phyloP scores from a whole-genome alignment of 2,888 invertebrate species.

The Mythimna loreyi region DNA sequence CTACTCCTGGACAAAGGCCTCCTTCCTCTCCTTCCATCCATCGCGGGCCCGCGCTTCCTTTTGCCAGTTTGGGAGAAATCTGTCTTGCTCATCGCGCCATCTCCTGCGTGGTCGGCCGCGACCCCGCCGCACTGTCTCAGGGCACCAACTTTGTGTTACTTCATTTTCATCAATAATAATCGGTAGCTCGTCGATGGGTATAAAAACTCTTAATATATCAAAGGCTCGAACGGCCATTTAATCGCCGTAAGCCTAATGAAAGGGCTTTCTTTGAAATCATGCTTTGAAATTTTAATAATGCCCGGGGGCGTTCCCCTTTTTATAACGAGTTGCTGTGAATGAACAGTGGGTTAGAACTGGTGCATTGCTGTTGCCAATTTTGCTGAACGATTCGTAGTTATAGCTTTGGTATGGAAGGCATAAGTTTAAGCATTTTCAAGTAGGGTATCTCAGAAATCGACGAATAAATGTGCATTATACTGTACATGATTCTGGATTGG shows the following conservation, averaged over 20 bases:
- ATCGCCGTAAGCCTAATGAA: conserved; percentile 65
- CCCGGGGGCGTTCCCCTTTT: conserved; percentile 32
- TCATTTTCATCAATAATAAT: conserved; percentile 31
- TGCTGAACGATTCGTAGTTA: not conserved
- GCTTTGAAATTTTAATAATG: conserved; percentile 70
- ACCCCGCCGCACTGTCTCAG: too few relatives aligned
- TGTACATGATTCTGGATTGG: too few relatives aligned
- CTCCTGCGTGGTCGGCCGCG: too few relatives aligned
- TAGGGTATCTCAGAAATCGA: not conserved
- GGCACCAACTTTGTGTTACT: too few relatives aligned
- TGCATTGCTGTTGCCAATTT: conserved; percentile 3
- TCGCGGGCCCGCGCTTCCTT: too few relatives aligned
- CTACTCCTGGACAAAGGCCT: too few relatives aligned
- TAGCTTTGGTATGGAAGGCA: not conserved
- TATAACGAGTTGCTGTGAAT: conserved; percentile 31
- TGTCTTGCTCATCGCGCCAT: too few relatives aligned
- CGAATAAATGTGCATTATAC: too few relatives aligned
- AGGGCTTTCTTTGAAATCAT: conserved; percentile 68
- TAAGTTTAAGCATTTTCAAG: not conserved
- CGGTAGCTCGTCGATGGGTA: conserved; percentile 15
- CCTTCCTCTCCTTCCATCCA: too few relatives aligned
- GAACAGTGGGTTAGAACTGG: not conserved
- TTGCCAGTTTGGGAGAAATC: too few relatives aligned
- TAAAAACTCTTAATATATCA: conserved; percentile 56
- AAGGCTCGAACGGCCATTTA: conserved; percentile 52